phyloP scores from a whole-genome alignment of 2,113 vertebrate genomes.

The rabbit (Oryctolagus cuniculus) region DNA sequence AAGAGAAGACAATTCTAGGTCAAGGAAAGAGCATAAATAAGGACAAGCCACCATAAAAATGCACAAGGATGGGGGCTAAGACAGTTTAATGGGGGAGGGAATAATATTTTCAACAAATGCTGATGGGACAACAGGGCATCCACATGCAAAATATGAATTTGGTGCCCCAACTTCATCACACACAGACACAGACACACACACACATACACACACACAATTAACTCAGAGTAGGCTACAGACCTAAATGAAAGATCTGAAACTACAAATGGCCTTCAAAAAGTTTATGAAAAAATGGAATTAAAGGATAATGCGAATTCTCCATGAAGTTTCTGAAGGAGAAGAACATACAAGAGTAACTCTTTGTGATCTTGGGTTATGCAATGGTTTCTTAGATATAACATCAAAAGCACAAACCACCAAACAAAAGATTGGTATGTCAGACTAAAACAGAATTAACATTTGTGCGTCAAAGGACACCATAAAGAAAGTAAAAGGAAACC shows the following conservation, averaged over 20 bases:
- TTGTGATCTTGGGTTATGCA: neutral
- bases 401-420: neutral
- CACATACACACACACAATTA: neutral
- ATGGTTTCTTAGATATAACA: neutral
- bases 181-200: too few species aligned
- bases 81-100: neutral
- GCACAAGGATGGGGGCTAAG: neutral
- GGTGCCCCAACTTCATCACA: neutral
- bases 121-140: neutral
- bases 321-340: neutral
- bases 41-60: neutral
- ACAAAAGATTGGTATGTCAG: neutral
- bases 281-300: too few species aligned
- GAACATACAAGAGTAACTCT: slow-evolving; percentile 15
- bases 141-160: neutral
- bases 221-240: neutral
- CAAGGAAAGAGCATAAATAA: neutral
- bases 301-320: too few species aligned
- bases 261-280: neutral
- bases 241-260: neutral
- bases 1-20: neutral
- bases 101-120: neutral
- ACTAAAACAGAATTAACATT: neutral
- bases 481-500: slow-evolving; percentile 34
- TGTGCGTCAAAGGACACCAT: neutral